phyloP scores from a whole-genome alignment of 2,797 vertebrate species.

The Acropternis orthonyx region DNA sequence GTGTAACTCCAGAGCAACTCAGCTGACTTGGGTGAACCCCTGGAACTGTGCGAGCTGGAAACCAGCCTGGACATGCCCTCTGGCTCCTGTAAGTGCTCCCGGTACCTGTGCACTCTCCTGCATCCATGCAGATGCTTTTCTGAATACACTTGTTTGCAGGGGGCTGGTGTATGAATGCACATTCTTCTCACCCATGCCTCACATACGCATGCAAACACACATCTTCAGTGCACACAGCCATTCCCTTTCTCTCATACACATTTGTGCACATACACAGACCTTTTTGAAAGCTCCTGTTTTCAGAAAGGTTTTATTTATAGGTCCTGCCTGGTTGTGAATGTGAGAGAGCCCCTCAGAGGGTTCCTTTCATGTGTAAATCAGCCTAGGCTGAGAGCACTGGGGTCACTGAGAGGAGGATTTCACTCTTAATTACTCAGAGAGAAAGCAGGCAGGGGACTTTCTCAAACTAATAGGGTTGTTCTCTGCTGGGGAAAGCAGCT shows the following conservation, averaged over 20 bases:
- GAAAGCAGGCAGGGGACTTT: constrained; percentile 72
- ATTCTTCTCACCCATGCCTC: not conserved
- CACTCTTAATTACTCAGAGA: constrained; percentile 79
- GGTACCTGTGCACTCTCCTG: not conserved
- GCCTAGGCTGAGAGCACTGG: constrained; percentile 64
- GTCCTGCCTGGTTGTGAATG: constrained; percentile 73
- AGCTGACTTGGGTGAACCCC: not conserved
- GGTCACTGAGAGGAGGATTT: constrained; percentile 78
- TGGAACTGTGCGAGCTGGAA: not conserved
- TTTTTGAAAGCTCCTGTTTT: constrained; percentile 76
- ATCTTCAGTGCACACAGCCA: constrained; percentile 39
- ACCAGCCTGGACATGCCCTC: not conserved
- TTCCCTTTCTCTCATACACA: constrained; percentile 27
- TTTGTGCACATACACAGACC: constrained; percentile 53
- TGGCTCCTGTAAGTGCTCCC: not conserved
- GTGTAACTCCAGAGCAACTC: not conserved
- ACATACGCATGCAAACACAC: constrained; percentile 36
- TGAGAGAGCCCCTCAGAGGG: constrained; percentile 72
- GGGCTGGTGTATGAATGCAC: not conserved
- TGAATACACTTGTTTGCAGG: not conserved
- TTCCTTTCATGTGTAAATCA: constrained; percentile 85
- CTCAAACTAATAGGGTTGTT: constrained; percentile 59
- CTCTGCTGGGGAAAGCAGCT: constrained; percentile 42
- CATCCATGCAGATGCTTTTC: not conserved
- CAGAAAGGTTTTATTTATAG: constrained; percentile 79